Evolutionary conservation across 2,888 invertebrate genomes (phyloP).

Genomic region (Nephrotoma guestfalica): DNA sequence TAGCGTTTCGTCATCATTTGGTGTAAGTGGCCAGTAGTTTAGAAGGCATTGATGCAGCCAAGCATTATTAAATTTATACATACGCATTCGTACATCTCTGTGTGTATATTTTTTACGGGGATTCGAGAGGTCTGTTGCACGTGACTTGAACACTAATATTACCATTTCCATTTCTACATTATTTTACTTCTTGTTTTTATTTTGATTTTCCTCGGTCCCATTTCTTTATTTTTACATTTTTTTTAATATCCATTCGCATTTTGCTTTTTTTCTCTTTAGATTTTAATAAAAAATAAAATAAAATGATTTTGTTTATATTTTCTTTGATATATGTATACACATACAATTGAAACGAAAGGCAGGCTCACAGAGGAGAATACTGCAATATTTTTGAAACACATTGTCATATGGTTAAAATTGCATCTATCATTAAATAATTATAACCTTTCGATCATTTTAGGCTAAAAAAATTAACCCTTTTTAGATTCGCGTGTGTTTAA

Average conservation of each 20-base stretch:
- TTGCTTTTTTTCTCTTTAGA: background rate
- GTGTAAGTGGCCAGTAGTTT: too few species aligned
- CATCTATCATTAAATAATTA: background rate
- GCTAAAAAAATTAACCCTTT: background rate
- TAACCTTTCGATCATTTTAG: background rate
- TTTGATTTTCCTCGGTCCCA: background rate
- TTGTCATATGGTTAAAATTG: background rate
- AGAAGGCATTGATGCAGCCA: background rate
- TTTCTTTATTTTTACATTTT: background rate
- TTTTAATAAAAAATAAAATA: background rate
- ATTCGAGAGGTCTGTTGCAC: conserved; percentile 5
- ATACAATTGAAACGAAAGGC: background rate
- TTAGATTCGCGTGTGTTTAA: background rate
- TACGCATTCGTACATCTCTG: background rate
- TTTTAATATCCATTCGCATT: background rate
- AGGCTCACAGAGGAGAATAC: background rate
- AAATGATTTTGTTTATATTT: background rate
- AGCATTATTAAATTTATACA: background rate
- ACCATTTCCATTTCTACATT: background rate
- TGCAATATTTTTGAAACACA: background rate
- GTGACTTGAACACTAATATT: conserved; percentile 6
- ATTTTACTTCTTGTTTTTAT: background rate
- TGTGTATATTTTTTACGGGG: background rate
- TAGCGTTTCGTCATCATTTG: too few species aligned
- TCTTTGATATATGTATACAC: background rate